Evolutionary conservation across 2,797 vertebrate genomes (phyloP), one percentile per base, ranked within the genome.

Genomic region (Alfaro cultratus): DNA sequence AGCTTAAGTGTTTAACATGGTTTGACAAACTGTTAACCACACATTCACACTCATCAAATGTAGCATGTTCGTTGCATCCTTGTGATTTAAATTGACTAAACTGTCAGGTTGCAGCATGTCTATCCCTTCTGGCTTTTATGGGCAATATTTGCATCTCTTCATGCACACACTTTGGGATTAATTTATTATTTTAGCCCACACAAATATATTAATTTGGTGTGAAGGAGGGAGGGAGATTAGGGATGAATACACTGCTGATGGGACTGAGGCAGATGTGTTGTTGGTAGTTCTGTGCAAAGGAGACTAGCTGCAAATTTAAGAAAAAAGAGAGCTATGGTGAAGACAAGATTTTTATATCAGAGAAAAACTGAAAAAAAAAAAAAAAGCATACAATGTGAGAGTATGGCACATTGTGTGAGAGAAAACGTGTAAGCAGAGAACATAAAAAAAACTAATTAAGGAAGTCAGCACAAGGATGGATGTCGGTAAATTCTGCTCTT

Each of bases 61-160:
- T 71, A 75, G 51, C 76, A 64, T 73, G 80, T 75, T 77, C 76
- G 75, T 62, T 77, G 55, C 60, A 77, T 49, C 39, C 73, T 76
- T 76, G 78, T 76, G 82, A 90, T 90, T 81, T 91, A 87, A 89
- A 86, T 85, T 90, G 83, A 93, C 83, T 84, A 36, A 91, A 81
- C 87, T 81, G 80, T 87, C 87, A 81, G 75, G 53, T 86, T 60
- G 57, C 49, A 41, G 39, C 73, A 76, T 75, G 29, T 39, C 49
- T 73, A 51, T 31, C 73, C 70, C 74, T 82, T 12, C 72, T 75
- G 68, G 75, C 55, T 79, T 83, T 73, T 39, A 72, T 11, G 18
- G 79, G 77, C 57, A 74, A 21, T 68, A 68, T 83, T 82, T 83
- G 47, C 43, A 34, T 57, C 70, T 31, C 16, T 71, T 34, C 70